Conservation (phyloP, 37 sponge, comb jelly and placozoan species). For the Tethya wilhelma region DNA sequence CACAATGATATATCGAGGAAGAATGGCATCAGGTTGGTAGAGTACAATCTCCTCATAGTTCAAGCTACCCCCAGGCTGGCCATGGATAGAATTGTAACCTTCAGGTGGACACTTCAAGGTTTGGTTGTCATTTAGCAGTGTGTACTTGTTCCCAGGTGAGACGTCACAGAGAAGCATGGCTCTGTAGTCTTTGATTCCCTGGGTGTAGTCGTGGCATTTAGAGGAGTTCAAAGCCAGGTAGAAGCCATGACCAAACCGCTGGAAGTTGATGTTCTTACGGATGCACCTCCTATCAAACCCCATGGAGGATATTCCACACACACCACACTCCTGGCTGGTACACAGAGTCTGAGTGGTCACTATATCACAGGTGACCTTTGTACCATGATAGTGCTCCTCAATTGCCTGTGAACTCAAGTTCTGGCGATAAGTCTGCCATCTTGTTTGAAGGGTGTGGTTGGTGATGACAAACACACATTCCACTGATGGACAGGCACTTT, state of each 20-base stretch:
- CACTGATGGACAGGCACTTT: constrained; percentile 24
- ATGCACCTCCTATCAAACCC: constrained; percentile 55
- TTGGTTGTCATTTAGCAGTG: constrained; percentile 21
- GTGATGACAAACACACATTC: constrained; percentile 1
- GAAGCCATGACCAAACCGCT: constrained; percentile 79
- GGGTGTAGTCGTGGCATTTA: constrained; percentile 86
- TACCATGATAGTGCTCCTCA: constrained; percentile 79
- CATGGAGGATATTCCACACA: constrained; percentile 61
- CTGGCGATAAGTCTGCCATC: constrained; percentile 1
- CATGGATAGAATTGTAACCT: constrained; percentile 69
- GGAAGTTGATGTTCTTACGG: constrained; percentile 46
- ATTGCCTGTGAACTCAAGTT: neutral
- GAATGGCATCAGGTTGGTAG: constrained; percentile 43
- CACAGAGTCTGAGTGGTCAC: constrained; percentile 29
- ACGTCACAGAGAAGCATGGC: constrained; percentile 76
- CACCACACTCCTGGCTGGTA: constrained; percentile 45
- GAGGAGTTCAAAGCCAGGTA: constrained; percentile 84
- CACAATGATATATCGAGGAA: constrained; percentile 72
- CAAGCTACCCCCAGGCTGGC: constrained; percentile 31
- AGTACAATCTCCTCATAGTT: constrained; percentile 76
- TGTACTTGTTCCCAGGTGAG: constrained; percentile 66
- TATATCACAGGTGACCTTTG: constrained; percentile 68
- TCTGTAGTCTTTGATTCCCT: constrained; percentile 46
- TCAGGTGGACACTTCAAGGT: constrained; percentile 52
- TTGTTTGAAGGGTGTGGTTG: neutral